phyloP scores from a whole-genome alignment of 2,113 vertebrate genomes.

The Callaeas wilsoni region DNA sequence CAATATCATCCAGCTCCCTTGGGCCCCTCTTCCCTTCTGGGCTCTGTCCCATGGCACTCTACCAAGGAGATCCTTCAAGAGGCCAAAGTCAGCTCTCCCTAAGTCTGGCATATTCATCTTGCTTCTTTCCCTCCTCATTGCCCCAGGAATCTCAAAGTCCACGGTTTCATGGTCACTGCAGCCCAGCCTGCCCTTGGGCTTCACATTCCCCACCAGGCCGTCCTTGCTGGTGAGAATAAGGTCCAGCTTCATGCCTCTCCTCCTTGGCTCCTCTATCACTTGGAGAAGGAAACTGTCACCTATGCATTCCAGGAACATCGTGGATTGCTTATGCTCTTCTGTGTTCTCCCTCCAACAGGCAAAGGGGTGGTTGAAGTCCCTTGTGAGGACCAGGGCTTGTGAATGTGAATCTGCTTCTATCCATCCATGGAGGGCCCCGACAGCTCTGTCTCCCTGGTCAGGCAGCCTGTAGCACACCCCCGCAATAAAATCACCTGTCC shows the following conservation, averaged over 20 bases:
- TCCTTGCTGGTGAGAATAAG: not conserved
- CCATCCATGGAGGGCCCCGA: not conserved
- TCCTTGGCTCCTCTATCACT: not conserved
- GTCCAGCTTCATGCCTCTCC: not conserved
- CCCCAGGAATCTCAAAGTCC: not conserved
- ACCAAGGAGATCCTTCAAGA: not conserved
- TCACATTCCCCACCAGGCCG: not conserved
- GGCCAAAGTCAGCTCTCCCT: not conserved
- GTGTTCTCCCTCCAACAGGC: too few relatives aligned
- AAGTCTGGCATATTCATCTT: not conserved
- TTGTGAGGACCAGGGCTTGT: not conserved
- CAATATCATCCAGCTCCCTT: too few relatives aligned
- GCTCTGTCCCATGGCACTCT: not conserved
- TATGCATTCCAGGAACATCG: not conserved
- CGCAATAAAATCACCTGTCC: not conserved
- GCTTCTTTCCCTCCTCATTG: not conserved
- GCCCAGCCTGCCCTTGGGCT: not conserved
- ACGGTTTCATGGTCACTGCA: fast-evolving
- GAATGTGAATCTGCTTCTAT: not conserved
- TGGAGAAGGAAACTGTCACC: not conserved
- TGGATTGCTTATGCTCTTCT: not conserved
- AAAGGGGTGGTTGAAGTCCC: not conserved
- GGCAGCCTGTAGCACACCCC: not conserved
- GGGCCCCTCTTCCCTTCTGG: not conserved
- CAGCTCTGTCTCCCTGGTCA: not conserved